These are phyloP conservation scores for Anguilla rostrata DNA, from an alignment of 2,113 vertebrate species.

Conservation along the genomic window DNA sequence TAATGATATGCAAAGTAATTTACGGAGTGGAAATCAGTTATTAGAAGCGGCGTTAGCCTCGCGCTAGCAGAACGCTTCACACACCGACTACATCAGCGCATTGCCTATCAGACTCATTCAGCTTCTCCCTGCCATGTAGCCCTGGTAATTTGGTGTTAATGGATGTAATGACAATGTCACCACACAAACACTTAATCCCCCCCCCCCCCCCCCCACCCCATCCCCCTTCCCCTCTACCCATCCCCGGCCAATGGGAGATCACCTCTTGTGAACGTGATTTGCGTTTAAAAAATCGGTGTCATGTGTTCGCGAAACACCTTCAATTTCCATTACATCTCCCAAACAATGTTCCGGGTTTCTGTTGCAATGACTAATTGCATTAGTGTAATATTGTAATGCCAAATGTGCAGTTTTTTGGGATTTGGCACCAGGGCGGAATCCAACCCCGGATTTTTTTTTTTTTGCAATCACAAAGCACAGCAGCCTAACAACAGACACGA, in stretches of 20 bases:
- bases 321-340: background rate
- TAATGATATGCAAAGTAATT: slow-evolving; percentile 26
- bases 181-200: background rate
- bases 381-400: background rate
- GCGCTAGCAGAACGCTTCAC: background rate
- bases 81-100: background rate
- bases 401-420: background rate
- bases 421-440: background rate
- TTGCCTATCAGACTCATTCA: background rate
- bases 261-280: background rate
- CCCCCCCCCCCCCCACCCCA: no score
- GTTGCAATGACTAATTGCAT: background rate
- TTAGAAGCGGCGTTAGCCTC: background rate
- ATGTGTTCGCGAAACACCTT: no score
- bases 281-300: no score
- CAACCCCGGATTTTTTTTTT: background rate
- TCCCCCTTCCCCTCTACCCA: background rate
- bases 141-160: background rate
- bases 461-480: background rate
- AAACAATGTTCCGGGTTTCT: background rate
- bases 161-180: background rate
- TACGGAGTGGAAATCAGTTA: slow-evolving; percentile 20
- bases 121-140: background rate
- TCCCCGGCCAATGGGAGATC: background rate
- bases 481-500: background rate